phyloP scores from a whole-genome alignment of 2,113 vertebrate genomes.

The Sigmodon hispidus region DNA sequence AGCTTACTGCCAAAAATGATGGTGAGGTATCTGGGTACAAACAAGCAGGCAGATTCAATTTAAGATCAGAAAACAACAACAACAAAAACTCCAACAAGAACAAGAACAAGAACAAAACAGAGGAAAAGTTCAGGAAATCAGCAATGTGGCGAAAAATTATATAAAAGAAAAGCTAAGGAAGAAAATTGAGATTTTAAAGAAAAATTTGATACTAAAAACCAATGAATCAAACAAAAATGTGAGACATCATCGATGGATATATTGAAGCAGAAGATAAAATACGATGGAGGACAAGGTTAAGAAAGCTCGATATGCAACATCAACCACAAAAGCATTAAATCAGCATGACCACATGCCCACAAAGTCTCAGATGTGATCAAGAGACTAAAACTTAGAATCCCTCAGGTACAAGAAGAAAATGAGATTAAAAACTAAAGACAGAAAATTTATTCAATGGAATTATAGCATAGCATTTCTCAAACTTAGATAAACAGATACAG shows the following conservation, averaged over 20 bases:
- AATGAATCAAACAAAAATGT: background rate
- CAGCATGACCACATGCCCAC: background rate
- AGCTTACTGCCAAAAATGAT: background rate
- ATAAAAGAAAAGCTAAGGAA: background rate
- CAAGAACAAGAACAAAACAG: too few relatives aligned
- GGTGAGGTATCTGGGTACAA: background rate
- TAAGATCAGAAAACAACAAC: background rate
- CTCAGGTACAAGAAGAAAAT: background rate
- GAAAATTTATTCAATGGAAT: background rate
- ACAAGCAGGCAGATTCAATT: background rate
- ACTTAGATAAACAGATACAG: background rate
- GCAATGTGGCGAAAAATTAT: too few relatives aligned
- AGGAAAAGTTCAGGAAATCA: background rate
- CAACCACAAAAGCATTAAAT: background rate
- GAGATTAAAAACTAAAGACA: background rate
- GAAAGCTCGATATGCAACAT: background rate
- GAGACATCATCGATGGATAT: background rate
- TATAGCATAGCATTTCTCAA: background rate
- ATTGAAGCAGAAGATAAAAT: background rate
- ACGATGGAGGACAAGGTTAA: background rate
- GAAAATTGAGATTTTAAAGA: background rate
- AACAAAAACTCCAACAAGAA: background rate
- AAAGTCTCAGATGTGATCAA: background rate
- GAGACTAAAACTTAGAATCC: background rate
- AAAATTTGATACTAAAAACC: background rate